phyloP scores from a whole-genome alignment of 2,797 vertebrate genomes.

The Scyliorhinus canicula region DNA sequence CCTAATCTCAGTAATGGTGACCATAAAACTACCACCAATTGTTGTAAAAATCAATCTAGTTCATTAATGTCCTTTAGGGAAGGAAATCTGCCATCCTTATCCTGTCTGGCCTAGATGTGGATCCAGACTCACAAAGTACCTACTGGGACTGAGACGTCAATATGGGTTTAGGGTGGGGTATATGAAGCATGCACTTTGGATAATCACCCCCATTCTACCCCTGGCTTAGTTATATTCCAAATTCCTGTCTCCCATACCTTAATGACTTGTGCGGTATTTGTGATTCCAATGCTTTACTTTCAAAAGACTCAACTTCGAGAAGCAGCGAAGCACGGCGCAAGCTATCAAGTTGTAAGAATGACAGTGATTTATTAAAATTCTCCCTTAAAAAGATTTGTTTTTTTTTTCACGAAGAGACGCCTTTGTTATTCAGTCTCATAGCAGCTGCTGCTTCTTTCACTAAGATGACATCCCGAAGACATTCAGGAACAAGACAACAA shows the following conservation, averaged over 20 bases:
- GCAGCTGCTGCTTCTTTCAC: constrained; percentile 5
- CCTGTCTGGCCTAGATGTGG: no score
- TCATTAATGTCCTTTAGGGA: no score
- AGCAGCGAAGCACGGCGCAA: background rate
- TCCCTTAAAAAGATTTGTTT: background rate
- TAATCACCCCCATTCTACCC: background rate
- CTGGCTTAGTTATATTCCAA: background rate
- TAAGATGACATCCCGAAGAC: background rate
- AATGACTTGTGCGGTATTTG: background rate
- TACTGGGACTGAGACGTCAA: background rate
- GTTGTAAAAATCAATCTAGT: no score
- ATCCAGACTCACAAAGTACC: background rate
- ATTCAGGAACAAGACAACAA: background rate
- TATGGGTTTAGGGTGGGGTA: background rate
- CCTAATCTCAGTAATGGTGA: no score
- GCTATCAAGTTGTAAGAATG: background rate
- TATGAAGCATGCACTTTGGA: background rate
- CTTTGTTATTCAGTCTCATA: background rate
- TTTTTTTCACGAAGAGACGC: background rate
- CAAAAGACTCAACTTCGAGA: background rate
- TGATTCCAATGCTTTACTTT: background rate
- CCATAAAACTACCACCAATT: no score
- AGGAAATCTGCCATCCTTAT: no score
- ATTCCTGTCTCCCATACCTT: background rate
- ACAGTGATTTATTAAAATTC: constrained; percentile 16